These are phyloP conservation scores for Hirtodrosophila confusa DNA, from an alignment of 2,888 invertebrate species.

Conservation along the genomic window DNA sequence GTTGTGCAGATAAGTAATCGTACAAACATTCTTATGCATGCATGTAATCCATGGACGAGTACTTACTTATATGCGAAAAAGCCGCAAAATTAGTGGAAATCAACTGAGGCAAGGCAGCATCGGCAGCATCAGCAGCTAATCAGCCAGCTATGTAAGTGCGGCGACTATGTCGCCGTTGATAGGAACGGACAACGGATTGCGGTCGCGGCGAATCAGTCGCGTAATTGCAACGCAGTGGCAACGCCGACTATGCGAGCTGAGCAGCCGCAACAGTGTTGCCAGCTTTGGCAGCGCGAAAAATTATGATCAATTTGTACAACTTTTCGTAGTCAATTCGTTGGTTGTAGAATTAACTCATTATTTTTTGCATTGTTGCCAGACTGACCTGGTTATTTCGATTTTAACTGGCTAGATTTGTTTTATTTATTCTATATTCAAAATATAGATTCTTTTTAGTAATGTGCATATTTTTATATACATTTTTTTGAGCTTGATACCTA, in stretches of 20 bases:
- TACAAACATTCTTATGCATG: conserved; percentile 7
- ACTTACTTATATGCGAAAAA: conserved; percentile 56
- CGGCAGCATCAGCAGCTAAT: conserved; percentile 38
- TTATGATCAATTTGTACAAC: neutral
- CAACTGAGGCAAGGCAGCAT: conserved; percentile 41
- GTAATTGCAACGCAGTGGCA: conserved; percentile 65
- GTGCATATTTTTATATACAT: too few relatives aligned
- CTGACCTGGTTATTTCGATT: too few relatives aligned
- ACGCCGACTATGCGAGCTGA: conserved; percentile 43
- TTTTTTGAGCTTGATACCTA: too few relatives aligned
- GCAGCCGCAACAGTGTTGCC: conserved; percentile 41
- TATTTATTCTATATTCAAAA: too few relatives aligned
- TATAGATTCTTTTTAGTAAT: too few relatives aligned
- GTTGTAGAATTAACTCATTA: too few relatives aligned
- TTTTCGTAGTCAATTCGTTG: too few relatives aligned
- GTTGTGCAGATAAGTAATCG: conserved; percentile 30
- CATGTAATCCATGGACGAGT: conserved; percentile 20
- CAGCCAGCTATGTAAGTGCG: conserved; percentile 50
- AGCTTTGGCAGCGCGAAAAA: neutral
- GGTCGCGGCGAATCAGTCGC: conserved; percentile 48
- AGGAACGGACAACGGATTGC: conserved; percentile 38
- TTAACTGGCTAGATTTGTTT: too few relatives aligned
- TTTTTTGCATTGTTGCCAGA: too few relatives aligned
- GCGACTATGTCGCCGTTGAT: conserved; percentile 14
- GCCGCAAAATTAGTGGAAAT: conserved; percentile 65